Evolutionary conservation across 2,888 invertebrate genomes (phyloP).

Genomic region (Mythimna vitellina): DNA sequence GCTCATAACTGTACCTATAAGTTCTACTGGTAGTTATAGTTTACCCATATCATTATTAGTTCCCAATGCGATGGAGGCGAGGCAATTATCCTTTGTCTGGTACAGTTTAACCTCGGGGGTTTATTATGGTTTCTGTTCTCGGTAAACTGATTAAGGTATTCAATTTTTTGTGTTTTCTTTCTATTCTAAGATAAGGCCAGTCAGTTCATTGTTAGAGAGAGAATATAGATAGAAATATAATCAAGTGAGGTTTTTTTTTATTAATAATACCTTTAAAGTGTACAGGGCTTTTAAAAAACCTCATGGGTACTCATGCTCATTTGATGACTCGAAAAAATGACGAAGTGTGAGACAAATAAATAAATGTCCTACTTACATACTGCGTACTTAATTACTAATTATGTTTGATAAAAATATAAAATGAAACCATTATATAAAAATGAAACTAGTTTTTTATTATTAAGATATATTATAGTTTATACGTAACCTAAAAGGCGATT

Average conservation of each 20-base stretch:
- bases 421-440: too few relatives aligned
- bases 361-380: too few relatives aligned
- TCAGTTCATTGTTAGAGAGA: neutral
- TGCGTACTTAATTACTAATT: too few relatives aligned
- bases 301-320: too few relatives aligned
- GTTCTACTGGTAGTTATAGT: conserved; percentile 3
- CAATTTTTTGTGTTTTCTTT: neutral
- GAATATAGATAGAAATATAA: neutral
- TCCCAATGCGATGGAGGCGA: conserved; percentile 7
- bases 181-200: neutral
- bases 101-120: conserved; percentile 21
- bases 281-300: too few relatives aligned
- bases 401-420: too few relatives aligned
- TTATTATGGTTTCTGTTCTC: conserved; percentile 4
- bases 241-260: neutral
- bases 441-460: too few relatives aligned
- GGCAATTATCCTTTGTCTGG: conserved; percentile 18
- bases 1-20: neutral
- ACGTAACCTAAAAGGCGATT: too few relatives aligned
- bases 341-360: too few relatives aligned
- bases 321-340: too few relatives aligned
- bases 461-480: too few relatives aligned
- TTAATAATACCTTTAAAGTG: too few relatives aligned
- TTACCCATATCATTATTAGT: conserved; percentile 29
- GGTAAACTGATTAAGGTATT: neutral